Evolutionary conservation across 2,113 vertebrate genomes (phyloP).

Genomic region (Dryoscopus gambensis): DNA sequence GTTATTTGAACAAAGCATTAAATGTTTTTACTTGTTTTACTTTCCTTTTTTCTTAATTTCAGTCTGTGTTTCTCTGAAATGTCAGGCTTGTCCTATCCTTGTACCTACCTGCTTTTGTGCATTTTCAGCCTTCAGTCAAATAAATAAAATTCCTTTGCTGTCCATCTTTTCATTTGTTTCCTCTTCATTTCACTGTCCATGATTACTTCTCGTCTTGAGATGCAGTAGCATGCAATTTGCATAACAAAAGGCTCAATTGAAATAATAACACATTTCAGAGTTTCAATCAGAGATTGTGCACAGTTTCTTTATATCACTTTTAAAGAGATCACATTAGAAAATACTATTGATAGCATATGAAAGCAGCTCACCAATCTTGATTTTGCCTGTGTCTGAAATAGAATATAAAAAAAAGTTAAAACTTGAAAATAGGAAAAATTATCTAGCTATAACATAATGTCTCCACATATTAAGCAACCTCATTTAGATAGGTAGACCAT

Average conservation of each 20-base stretch:
- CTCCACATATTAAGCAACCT: background rate
- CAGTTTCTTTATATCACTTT: background rate
- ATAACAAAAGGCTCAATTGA: background rate
- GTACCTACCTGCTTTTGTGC: background rate
- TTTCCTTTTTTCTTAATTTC: background rate
- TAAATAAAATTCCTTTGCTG: background rate
- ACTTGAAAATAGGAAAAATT: background rate
- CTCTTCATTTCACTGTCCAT: background rate
- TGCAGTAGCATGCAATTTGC: background rate
- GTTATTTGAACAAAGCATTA: background rate
- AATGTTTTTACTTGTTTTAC: background rate
- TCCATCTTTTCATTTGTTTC: background rate
- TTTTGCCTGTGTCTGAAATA: background rate
- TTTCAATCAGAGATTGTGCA: background rate
- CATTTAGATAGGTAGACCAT: background rate
- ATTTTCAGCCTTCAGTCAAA: background rate
- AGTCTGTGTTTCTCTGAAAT: background rate
- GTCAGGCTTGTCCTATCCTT: background rate
- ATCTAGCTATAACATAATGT: background rate
- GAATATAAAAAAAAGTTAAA: background rate
- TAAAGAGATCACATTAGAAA: background rate
- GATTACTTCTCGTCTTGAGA: background rate
- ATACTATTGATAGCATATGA: background rate
- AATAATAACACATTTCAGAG: background rate
- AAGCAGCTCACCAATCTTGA: background rate